Evolutionary conservation across 2,888 invertebrate species (phyloP).

Genomic region (Cinara cedri): DNA sequence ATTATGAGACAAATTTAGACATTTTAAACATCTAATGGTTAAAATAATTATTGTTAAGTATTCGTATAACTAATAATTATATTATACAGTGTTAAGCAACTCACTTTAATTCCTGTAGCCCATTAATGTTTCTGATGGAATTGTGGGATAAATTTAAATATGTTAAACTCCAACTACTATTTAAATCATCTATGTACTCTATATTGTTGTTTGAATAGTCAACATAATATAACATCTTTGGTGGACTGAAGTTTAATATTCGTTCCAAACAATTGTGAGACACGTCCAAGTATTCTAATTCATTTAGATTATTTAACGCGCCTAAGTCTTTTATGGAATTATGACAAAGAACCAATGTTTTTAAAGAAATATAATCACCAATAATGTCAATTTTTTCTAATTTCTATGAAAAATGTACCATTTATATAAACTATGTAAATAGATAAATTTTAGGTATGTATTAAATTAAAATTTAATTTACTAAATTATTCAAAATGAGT

Average conservation of each 20-base stretch:
- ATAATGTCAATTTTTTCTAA: conserved; percentile 34
- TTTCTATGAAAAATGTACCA: conserved; percentile 14
- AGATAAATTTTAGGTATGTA: neutral
- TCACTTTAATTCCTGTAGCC: conserved; percentile 37
- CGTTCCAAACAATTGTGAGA: conserved; percentile 32
- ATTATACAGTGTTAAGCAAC: neutral
- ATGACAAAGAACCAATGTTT: neutral
- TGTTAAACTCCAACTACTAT: conserved; percentile 31
- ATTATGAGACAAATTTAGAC: conserved; percentile 43
- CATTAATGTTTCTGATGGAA: conserved; percentile 9
- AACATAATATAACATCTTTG: conserved; percentile 4
- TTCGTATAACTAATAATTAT: no score
- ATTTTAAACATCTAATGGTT: conserved; percentile 25
- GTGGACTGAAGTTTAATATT: conserved; percentile 23
- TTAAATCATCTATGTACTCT: conserved; percentile 21
- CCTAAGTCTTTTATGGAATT: conserved; percentile 28
- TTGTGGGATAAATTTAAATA: conserved; percentile 42
- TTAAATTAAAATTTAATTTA: neutral
- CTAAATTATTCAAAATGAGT: conserved; percentile 30
- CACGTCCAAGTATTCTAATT: conserved; percentile 42
- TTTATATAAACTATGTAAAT: neutral
- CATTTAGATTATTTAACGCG: conserved; percentile 15
- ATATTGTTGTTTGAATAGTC: conserved; percentile 37
- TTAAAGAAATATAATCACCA: conserved; percentile 27
- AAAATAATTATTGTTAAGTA: no score